Percentiles rank a stretch among this genome's conserved stretches.
These are phyloP conservation scores for Megalopta genalis DNA, from an alignment of 1,140 invertebrate species.

Conservation along the genomic window DNA sequence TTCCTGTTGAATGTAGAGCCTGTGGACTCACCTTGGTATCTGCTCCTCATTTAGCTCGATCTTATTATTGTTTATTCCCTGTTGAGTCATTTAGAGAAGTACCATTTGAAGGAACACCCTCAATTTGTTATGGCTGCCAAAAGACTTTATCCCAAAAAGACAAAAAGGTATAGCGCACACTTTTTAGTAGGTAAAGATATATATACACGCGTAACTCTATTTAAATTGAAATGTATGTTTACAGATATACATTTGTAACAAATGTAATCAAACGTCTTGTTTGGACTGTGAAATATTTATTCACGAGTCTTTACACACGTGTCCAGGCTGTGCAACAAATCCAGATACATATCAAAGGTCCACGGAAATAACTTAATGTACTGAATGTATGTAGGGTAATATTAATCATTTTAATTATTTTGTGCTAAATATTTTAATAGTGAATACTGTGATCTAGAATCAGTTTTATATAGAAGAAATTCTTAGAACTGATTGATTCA, in stretches of 20 bases:
- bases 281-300: conserved; percentile 97
- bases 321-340: conserved; percentile 93
- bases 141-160: conserved; percentile 85
- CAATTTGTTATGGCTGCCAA: conserved; percentile 87
- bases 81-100: conserved; percentile 91
- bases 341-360: conserved; percentile 78
- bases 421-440: conserved; percentile 11
- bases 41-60: conserved; percentile 97
- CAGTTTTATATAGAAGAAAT: not conserved
- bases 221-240: conserved; percentile 30
- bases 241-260: conserved; percentile 89
- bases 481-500: not conserved
- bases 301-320: conserved; percentile 95
- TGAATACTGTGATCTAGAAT: not conserved
- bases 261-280: conserved; percentile 91
- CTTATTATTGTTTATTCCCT: conserved; percentile 98
- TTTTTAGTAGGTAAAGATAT: not conserved
- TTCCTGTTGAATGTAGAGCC: conserved; percentile 96
- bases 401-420: conserved; percentile 13
- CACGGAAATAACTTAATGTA: conserved; percentile 46
- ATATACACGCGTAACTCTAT: not conserved
- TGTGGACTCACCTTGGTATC: conserved; percentile 98
- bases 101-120: conserved; percentile 75
- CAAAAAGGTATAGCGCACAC: conserved; percentile 83
- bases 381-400: conserved; percentile 33